Evolutionary conservation across 2,113 vertebrate genomes (phyloP).

Genomic region (Ochotona princeps): DNA sequence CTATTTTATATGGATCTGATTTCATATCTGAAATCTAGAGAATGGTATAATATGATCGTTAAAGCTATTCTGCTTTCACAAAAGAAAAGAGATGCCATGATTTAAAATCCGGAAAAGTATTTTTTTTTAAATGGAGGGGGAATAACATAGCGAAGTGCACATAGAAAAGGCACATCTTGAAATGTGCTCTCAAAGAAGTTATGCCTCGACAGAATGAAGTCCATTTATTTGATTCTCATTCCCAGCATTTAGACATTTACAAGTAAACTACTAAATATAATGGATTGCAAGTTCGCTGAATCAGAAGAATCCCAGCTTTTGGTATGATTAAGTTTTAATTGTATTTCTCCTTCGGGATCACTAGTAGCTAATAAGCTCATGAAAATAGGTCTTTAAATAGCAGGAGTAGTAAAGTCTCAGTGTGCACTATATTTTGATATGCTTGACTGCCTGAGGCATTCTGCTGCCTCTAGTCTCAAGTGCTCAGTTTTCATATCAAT

Average conservation of each 20-base stretch:
- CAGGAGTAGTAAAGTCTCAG: constrained; percentile 83
- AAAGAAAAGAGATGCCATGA: constrained; percentile 62
- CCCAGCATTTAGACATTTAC: constrained; percentile 80
- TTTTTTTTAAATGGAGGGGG: background rate
- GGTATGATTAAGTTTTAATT: constrained; percentile 91
- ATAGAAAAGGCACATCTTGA: constrained; percentile 39
- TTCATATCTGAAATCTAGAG: constrained; percentile 64
- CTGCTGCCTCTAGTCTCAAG: constrained; percentile 78
- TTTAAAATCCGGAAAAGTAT: constrained; percentile 62
- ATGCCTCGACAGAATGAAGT: constrained; percentile 49
- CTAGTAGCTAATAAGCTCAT: constrained; percentile 88
- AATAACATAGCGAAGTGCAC: background rate
- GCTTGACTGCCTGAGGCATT: constrained; percentile 80
- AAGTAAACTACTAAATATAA: constrained; percentile 87
- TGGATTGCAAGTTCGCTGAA: constrained; percentile 87
- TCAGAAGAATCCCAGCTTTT: constrained; percentile 88
- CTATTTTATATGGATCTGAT: constrained; percentile 72
- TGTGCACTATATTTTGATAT: constrained; percentile 83
- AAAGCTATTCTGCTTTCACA: constrained; percentile 64
- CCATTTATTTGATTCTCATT: constrained; percentile 76
- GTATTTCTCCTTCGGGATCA: constrained; percentile 90
- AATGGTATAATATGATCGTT: constrained; percentile 54
- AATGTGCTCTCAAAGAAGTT: constrained; percentile 60
- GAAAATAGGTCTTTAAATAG: constrained; percentile 90
- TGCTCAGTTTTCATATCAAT: constrained; percentile 82